These are phyloP conservation scores for Euwallacea similis DNA, from an alignment of 1,140 invertebrate genomes.

Conservation along the genomic window DNA sequence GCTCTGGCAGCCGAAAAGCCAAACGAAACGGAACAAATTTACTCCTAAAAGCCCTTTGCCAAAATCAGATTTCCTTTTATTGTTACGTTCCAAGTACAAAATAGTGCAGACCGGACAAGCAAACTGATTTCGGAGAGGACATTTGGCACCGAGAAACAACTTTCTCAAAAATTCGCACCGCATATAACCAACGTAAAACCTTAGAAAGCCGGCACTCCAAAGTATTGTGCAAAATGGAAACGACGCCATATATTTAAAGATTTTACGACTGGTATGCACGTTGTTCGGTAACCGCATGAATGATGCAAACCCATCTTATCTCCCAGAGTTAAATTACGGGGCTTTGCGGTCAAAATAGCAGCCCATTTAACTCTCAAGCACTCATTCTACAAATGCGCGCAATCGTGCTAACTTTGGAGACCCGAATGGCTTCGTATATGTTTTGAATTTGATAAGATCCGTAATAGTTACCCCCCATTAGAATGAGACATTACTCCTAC, in stretches of 20 bases:
- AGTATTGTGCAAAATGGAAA: constrained; percentile 31
- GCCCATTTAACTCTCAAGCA: constrained; percentile 23
- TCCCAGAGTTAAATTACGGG: constrained; percentile 26
- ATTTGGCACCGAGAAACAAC: constrained; percentile 12
- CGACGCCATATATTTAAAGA: constrained; percentile 22
- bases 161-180: constrained; percentile 18
- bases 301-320: constrained; percentile 34
- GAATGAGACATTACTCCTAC: too few relatives aligned
- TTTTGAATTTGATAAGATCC: too few relatives aligned
- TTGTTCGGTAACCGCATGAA: constrained; percentile 31
- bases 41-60: too few relatives aligned
- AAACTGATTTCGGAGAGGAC: background rate
- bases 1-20: too few relatives aligned
- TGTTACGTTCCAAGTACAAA: too few relatives aligned
- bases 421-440: too few relatives aligned
- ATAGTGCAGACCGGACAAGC: too few relatives aligned
- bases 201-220: constrained; percentile 27
- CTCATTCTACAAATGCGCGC: constrained; percentile 22
- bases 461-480: too few relatives aligned
- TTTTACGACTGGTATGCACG: constrained; percentile 23
- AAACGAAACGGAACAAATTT: too few relatives aligned
- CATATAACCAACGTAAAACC: constrained; percentile 18
- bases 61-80: too few relatives aligned
- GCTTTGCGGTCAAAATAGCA: constrained; percentile 32
- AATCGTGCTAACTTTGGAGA: background rate